Conservation (phyloP, 1,140 invertebrate genomes). For the Euborellia annulipes region DNA sequence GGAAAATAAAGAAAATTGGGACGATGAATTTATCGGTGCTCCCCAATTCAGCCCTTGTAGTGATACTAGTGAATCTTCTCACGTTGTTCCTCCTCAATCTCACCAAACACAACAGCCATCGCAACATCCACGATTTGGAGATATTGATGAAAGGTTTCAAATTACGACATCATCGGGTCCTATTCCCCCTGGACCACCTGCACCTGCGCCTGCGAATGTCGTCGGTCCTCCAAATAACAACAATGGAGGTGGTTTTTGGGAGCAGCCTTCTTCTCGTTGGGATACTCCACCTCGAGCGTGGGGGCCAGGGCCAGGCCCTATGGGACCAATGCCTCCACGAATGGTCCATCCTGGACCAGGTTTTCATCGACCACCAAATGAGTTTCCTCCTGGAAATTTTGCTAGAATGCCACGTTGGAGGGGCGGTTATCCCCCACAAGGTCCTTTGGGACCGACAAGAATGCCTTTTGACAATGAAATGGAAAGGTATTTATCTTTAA, state of each 20-base stretch:
- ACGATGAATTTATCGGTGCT: constrained; percentile 27
- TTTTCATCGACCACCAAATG: no score
- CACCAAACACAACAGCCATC: constrained; percentile 15
- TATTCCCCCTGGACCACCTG: neutral
- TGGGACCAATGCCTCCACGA: neutral
- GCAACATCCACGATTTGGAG: constrained; percentile 25
- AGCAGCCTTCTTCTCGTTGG: neutral
- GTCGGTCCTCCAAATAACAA: neutral
- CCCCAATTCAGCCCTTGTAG: constrained; percentile 18
- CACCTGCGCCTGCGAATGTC: neutral
- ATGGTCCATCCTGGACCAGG: no score
- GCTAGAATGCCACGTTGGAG: no score
- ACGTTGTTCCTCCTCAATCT: neutral
- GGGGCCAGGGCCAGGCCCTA: neutral
- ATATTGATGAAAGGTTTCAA: constrained; percentile 31
- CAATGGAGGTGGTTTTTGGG: neutral
- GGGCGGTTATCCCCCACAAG: no score
- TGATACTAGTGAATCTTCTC: constrained; percentile 6
- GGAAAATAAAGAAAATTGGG: constrained; percentile 9
- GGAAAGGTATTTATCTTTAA: no score
- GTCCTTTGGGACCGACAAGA: no score
- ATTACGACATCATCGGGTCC: neutral
- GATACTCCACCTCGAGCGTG: neutral
- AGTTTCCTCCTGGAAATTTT: no score
- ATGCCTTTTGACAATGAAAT: no score